Conservation (phyloP, 1,140 invertebrate species). For the Drosophila hydei region DNA sequence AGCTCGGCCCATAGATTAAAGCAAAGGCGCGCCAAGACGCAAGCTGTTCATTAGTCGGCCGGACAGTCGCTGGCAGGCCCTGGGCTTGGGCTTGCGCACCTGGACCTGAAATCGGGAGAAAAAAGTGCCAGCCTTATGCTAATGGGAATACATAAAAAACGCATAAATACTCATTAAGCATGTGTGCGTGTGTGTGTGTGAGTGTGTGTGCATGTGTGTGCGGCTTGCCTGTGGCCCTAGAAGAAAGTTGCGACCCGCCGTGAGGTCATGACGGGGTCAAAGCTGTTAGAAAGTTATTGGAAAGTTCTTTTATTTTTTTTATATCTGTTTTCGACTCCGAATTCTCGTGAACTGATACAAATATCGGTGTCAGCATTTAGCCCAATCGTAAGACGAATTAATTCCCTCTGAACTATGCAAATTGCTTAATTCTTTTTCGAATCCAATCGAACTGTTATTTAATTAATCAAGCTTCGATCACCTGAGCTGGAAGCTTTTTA, state of each 20-base stretch:
- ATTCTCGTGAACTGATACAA: slow-evolving; percentile 46
- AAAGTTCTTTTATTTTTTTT: slow-evolving; percentile 42
- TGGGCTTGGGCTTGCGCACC: slow-evolving; percentile 5
- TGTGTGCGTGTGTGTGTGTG: slow-evolving; percentile 17
- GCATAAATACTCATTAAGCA: slow-evolving; percentile 77
- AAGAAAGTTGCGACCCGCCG: slow-evolving; percentile 60
- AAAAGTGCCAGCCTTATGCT: slow-evolving; percentile 56
- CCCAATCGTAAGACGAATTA: slow-evolving; percentile 12
- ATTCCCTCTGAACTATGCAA: slow-evolving; percentile 17
- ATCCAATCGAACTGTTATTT: slow-evolving; percentile 2
- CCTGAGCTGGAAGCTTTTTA: background rate
- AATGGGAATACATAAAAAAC: slow-evolving; percentile 79
- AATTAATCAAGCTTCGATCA: slow-evolving; percentile 5
- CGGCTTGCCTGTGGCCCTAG: slow-evolving; percentile 6
- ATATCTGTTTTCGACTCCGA: slow-evolving; percentile 9
- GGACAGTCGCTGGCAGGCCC: slow-evolving; percentile 2
- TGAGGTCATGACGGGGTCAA: slow-evolving; percentile 56
- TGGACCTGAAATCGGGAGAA: slow-evolving; percentile 25
- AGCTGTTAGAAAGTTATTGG: slow-evolving; percentile 69
- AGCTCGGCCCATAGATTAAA: slow-evolving; percentile 21
- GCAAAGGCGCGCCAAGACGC: slow-evolving; percentile 34
- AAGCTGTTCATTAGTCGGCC: slow-evolving; percentile 64
- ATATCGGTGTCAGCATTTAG: slow-evolving; percentile 26
- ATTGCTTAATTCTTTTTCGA: background rate
- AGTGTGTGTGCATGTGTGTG: slow-evolving; percentile 14